Evolutionary conservation across 2,888 invertebrate species (phyloP).

Genomic region (Atethmia centrago): DNA sequence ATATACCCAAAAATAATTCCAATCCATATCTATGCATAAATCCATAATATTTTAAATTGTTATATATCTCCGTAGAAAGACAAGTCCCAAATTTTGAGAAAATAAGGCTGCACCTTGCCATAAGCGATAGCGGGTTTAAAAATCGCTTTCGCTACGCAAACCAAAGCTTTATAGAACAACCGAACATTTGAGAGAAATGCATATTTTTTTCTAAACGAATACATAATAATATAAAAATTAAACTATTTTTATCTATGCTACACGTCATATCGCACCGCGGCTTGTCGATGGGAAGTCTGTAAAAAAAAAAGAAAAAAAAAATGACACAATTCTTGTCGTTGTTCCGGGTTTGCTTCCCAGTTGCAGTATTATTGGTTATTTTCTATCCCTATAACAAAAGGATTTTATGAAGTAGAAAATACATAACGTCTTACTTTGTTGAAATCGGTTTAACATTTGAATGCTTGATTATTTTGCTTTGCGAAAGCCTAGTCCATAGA

Average conservation of each 20-base stretch:
- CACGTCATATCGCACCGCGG: constrained; percentile 68
- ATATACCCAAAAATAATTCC: background rate
- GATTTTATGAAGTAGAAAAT: background rate
- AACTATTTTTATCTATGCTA: constrained; percentile 53
- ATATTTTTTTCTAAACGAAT: constrained; percentile 48
- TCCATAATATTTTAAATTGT: constrained; percentile 3
- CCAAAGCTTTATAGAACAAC: constrained; percentile 32
- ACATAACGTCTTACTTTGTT: background rate
- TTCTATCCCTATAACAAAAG: background rate
- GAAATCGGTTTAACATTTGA: background rate
- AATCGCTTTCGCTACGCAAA: constrained; percentile 26
- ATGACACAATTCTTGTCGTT: background rate
- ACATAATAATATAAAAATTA: constrained; percentile 51
- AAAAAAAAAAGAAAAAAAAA: constrained; percentile 52
- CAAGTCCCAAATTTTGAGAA: constrained; percentile 40
- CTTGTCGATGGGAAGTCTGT: constrained; percentile 82
- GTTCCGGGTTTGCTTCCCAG: background rate
- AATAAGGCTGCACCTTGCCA: constrained; percentile 14
- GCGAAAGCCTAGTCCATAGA: too few relatives aligned
- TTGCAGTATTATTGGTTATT: background rate
- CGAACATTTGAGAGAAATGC: constrained; percentile 47
- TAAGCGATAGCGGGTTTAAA: constrained; percentile 34
- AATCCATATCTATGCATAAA: background rate
- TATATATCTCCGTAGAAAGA: constrained; percentile 46
- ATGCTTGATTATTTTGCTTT: too few relatives aligned